A percentile compares a stretch with the other conserved stretches of the same genome.
Conservation (phyloP, 2,797 vertebrate genomes). For the Karalla daura region DNA sequence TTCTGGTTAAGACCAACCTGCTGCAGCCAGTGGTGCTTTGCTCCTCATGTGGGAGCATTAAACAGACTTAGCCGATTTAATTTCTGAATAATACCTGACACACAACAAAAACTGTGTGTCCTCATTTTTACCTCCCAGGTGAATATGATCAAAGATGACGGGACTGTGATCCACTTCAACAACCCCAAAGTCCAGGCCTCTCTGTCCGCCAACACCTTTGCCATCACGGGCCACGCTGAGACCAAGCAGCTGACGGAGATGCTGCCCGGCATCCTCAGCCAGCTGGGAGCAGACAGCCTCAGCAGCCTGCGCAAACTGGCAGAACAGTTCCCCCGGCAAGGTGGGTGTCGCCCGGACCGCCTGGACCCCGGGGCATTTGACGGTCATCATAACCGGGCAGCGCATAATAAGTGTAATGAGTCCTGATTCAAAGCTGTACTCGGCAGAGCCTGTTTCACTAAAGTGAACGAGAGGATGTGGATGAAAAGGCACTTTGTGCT, state of each 20-base stretch:
- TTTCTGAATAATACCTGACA: neutral
- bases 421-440: neutral
- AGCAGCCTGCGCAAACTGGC: slow-evolving; percentile 97
- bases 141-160: slow-evolving; percentile 98
- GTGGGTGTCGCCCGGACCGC: slow-evolving; percentile 69
- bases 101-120: slow-evolving; percentile 43
- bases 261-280: slow-evolving; percentile 97
- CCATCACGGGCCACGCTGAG: slow-evolving; percentile 95
- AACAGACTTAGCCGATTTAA: too few species aligned
- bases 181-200: slow-evolving; percentile 98
- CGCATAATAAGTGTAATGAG: neutral
- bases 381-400: neutral
- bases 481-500: too few species aligned
- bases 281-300: slow-evolving; percentile 97
- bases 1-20: neutral
- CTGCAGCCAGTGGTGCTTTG: neutral
- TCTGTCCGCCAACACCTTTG: slow-evolving; percentile 96
- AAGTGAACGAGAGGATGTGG: neutral
- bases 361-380: neutral
- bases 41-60: too few species aligned
- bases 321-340: slow-evolving; percentile 96
- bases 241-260: slow-evolving; percentile 98
- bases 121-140: slow-evolving; percentile 84
- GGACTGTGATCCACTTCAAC: slow-evolving; percentile 98
- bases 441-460: neutral